These are phyloP conservation scores for Papilio machaon DNA, from an alignment of 1,140 invertebrate genomes.

Conservation along the genomic window DNA sequence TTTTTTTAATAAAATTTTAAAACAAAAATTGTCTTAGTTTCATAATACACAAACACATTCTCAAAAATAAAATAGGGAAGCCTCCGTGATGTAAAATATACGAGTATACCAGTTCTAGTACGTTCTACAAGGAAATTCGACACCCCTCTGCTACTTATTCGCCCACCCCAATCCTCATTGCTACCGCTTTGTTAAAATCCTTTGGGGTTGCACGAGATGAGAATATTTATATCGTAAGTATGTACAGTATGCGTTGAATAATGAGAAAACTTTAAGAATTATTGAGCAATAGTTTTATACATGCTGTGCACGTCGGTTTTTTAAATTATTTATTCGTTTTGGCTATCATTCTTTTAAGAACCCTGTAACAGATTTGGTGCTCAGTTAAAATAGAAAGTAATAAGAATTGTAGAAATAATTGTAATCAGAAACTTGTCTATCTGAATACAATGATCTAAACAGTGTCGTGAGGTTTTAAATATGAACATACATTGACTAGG, in stretches of 20 bases:
- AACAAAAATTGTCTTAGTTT: background rate
- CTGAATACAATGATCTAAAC: background rate
- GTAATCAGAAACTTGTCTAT: background rate
- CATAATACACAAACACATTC: background rate
- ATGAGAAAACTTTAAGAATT: background rate
- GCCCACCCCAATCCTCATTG: background rate
- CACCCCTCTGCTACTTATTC: slow-evolving; percentile 22
- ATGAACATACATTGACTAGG: background rate
- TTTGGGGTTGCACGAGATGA: slow-evolving; percentile 23
- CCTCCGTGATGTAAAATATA: background rate
- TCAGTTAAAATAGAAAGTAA: too few species aligned
- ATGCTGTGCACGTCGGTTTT: background rate
- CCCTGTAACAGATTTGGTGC: background rate
- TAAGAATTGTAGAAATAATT: background rate
- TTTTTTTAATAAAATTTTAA: too few species aligned
- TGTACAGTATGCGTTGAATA: background rate
- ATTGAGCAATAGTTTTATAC: background rate
- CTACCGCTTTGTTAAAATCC: slow-evolving; percentile 28
- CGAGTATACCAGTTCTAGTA: background rate
- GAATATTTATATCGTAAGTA: slow-evolving; percentile 5
- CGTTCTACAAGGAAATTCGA: slow-evolving; percentile 1
- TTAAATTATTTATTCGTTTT: background rate
- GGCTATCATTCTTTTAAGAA: background rate
- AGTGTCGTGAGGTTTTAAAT: background rate
- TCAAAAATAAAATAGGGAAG: background rate